A percentile compares a stretch with the other conserved stretches of the same genome.
These are phyloP conservation scores for Allygus modestus DNA, from an alignment of 2,888 invertebrate genomes.

Conservation along the genomic window DNA sequence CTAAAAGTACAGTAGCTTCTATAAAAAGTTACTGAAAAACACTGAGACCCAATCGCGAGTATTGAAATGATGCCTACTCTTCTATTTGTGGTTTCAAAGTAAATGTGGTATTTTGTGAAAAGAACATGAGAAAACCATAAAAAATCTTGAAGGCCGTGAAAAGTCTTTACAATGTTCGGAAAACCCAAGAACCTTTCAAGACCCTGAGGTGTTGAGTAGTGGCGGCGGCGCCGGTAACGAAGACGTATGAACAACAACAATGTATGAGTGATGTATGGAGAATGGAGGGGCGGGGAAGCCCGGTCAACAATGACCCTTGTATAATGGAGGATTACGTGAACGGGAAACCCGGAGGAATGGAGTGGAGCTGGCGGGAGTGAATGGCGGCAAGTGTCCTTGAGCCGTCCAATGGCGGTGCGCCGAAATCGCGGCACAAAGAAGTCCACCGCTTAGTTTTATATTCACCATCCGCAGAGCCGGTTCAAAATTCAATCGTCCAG, in stretches of 20 bases:
- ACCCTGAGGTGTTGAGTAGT: too few species aligned
- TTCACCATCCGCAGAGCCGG: constrained; percentile 58
- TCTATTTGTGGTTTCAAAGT: too few species aligned
- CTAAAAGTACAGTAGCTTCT: too few species aligned
- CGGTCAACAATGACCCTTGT: neutral
- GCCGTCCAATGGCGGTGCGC: constrained; percentile 49
- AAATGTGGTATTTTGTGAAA: too few species aligned
- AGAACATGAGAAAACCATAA: too few species aligned
- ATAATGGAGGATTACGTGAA: constrained; percentile 55
- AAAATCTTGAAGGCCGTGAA: too few species aligned
- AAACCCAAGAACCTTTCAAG: too few species aligned
- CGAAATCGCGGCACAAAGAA: constrained; percentile 57
- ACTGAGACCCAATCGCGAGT: too few species aligned
- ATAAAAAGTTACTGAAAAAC: too few species aligned
- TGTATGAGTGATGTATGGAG: constrained; percentile 1
- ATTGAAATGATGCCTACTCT: too few species aligned
- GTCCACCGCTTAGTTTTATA: constrained; percentile 57
- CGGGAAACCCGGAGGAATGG: constrained; percentile 50
- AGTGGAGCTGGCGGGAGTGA: constrained; percentile 13
- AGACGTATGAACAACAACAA: neutral
- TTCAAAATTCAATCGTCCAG: constrained; percentile 51
- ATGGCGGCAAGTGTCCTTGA: constrained; percentile 53
- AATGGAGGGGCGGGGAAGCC: constrained; percentile 16
- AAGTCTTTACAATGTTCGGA: too few species aligned
- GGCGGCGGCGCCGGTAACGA: neutral